Evolutionary conservation across 2,888 invertebrate species (phyloP), one percentile per base, ranked within the genome.

Genomic region (Imbricaverruca yamaguchii): DNA sequence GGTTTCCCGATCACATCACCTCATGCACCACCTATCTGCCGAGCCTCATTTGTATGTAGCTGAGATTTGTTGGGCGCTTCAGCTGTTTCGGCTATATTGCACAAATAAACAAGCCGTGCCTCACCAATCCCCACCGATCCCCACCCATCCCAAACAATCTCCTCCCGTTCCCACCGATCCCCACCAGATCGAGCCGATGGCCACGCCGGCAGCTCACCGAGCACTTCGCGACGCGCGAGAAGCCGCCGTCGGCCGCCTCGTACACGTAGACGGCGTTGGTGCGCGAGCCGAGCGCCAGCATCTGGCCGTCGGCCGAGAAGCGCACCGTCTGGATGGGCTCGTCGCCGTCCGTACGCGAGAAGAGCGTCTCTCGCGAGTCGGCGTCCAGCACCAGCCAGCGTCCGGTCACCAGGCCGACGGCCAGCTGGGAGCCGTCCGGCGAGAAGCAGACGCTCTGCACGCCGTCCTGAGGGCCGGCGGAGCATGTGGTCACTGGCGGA

Each of bases 241-340:
- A 95, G 84, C 93, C 91, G 85, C 90, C 90, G 82, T 93, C 93
- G 81, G 91, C 91, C 7, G 93, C 92, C 87, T 94, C 92, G 89
- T 96, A 96, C 83, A 97, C 89, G 88, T 96, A 96, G 86, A 97
- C 92, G 87, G 92, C 91, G 90, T 95, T 95, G 88, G 96, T 96
- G 15, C 95, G 89, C 0, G 95, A 95, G 12, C 96, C 96, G 80
- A 96, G 88, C n/a, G 96, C 96, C 82, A 97, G 88, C 86, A 92
- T 88, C 83, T 89, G 89, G 83, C 95, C 95, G 89, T 95, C 93
- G 80, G 93, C 93, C 2, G 93, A 92, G 87, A 91, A 94, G 86
- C 91, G 90, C 83, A 93, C 91, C n/a, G 92, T 92, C 87, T 90
- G 89, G 83, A 90, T 87, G 0, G 89, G 89, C 84, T 89, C 90